Evolutionary conservation across 2,113 vertebrate genomes (phyloP), one percentile per base, ranked within the genome.

Genomic region (Myotis yumanensis): DNA sequence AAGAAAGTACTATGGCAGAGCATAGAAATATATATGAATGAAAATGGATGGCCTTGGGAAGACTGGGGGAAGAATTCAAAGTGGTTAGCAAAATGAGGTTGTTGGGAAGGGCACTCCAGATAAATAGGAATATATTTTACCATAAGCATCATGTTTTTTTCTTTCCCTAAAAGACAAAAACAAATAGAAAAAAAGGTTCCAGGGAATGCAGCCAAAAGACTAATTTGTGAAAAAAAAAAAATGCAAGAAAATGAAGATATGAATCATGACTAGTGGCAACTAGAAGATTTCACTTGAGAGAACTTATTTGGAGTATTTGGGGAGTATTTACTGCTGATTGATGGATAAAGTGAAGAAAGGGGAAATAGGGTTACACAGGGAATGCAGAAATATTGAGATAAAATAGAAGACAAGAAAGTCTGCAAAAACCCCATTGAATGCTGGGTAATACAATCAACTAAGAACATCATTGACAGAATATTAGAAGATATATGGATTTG

Each of bases 81-180:
- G 5, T 80, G 11, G 1, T 75, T 75, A 59, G 48, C 20, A 94
- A 84, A 91, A 37, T 73, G 37, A 48, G 5, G 10, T n/a, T 57
- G n/a, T 54, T 59, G 28, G 12, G 15, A 76, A 93, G 22, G 5
- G 22, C n/a, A 87, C 79, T 87, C 10, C 18, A 76, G 57, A 75
- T 35, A 75, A 90, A 83, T 64, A 83, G 3, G 64, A 92, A 84
- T 54, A 32, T 37, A 62, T 90, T 94, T 73, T 51, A 64, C 2
- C 46, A 18, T 54, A 82, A 48, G 32, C 66, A 54, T 71, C 2
- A 32, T n/a, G 23, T 73, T 86, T 4, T 5, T 88, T 48, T 90
- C 23, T 91, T 87, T 96, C 43, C 23, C 48, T 81, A 17, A 84
- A 75, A 94, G 82, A n/a, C 40, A 69, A 79, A 86, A 22, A 57